Base-by-base conservation (phyloP, 2,888 invertebrate genomes). In the Steinernema scapterisci region DNA sequence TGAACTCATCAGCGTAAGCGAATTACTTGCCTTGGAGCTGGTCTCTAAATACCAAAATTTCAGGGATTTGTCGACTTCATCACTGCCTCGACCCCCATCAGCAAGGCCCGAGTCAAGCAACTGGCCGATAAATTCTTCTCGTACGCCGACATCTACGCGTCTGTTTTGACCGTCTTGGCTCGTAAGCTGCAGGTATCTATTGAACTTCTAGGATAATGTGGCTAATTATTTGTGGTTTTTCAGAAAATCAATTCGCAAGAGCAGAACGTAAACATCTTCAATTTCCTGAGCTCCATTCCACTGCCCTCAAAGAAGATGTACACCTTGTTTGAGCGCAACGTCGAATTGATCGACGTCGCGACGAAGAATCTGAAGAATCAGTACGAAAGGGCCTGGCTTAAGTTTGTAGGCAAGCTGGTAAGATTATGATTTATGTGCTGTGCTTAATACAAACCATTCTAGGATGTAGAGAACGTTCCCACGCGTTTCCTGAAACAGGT, bases 401-500 rank as follows among this genome's bases (percentile, higher is more conserved):
- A 63, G 38, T 54, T 54, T 25, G 5, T 54, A 2, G 21, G 54
- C 54, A 19, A 54, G 13, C 54, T 7, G 19, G 48, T 48, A 48
- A 16, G 48, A 6, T 48, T 48, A 5, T 16, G 19, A 19, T 48
- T 6, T 6, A 16, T 48, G n/a, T n/a, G n/a, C 6, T 16, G 48
- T 48, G n/a, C n/a, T n/a, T n/a, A n/a, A n/a, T 6, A 38, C 38
- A 38, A n/a, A 9, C 38, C 21, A 3, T 16, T 48, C 21, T 21
- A 63, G 38, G 27, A 63, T 7, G 63, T 31, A 1, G 63, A 31
- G 16, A 16, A 16, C 16, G 9, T 71, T 16, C 21, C 23, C 46
- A 71, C 48, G 11, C 23, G 23, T 11, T 44, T 71, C 25, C 48
- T 51, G 25, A 71, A 51, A 43, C 75, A 78, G 44, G 19, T 81